A percentile compares a stretch with the other conserved stretches of the same genome.
These are phyloP conservation scores for Zaprionus ornatus DNA, from an alignment of 1,140 invertebrate species.

Conservation along the genomic window DNA sequence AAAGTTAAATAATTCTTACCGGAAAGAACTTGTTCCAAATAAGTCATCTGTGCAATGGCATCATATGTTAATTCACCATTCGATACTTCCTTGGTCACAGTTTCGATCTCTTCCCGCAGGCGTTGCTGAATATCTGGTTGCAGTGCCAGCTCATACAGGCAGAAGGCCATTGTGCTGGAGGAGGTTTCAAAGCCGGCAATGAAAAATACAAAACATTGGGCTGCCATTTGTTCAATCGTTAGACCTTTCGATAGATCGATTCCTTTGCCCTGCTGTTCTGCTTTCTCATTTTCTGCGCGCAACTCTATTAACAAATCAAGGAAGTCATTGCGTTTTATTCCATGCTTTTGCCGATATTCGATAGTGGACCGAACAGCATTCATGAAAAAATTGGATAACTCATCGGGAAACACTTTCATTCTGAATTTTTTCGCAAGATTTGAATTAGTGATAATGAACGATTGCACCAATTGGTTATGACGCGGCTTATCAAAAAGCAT, in stretches of 20 bases:
- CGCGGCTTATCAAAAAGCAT: conserved; percentile 58
- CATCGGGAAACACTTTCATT: conserved; percentile 64
- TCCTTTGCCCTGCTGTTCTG: conserved; percentile 26
- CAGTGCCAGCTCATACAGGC: conserved; percentile 79
- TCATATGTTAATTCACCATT: conserved; percentile 74
- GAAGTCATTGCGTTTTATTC: conserved; percentile 82
- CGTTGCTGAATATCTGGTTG: conserved; percentile 84
- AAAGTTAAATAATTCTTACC: conserved; percentile 51
- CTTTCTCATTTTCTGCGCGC: conserved; percentile 52
- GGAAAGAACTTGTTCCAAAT: conserved; percentile 75
- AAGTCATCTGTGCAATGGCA: conserved; percentile 69
- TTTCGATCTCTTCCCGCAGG: conserved; percentile 84
- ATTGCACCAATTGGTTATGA: conserved; percentile 30
- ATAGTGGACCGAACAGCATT: conserved; percentile 77
- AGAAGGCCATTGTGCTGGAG: conserved; percentile 83
- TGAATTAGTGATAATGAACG: conserved; percentile 56
- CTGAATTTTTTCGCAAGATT: conserved; percentile 49
- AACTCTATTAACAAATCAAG: conserved; percentile 82
- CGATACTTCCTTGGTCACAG: conserved; percentile 36
- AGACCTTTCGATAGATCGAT: conserved; percentile 60
- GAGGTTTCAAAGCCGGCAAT: conserved; percentile 79
- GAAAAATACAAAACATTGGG: conserved; percentile 78
- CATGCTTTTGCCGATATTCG: conserved; percentile 79
- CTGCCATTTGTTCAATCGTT: conserved; percentile 73
- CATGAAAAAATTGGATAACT: conserved; percentile 81